Conservation (phyloP, 2,888 invertebrate species). For the Tenthredo mesomela region DNA sequence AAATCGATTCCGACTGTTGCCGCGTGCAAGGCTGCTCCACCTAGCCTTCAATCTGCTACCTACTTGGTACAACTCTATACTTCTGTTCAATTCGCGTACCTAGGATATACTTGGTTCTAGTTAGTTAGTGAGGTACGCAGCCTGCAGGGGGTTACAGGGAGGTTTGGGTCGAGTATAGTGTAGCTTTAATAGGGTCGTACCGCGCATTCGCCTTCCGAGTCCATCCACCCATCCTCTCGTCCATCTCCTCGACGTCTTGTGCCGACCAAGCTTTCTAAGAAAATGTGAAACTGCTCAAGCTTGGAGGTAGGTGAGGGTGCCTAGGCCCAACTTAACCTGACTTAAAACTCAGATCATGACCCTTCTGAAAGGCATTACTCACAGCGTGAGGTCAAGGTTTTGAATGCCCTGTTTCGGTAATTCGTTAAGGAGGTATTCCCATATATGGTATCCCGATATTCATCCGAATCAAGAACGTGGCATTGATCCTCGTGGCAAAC, state of each 20-base stretch:
- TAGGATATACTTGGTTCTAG: not conserved
- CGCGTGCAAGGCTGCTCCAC: not conserved
- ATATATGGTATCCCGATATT: no score
- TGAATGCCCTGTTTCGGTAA: not conserved
- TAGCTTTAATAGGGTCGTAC: constrained; percentile 20
- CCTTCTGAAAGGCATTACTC: not conserved
- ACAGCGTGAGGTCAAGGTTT: not conserved
- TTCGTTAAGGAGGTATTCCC: not conserved
- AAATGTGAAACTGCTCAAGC: not conserved
- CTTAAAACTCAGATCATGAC: not conserved
- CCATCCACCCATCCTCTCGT: not conserved
- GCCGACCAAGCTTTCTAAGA: not conserved
- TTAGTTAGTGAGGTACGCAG: not conserved
- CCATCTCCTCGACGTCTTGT: not conserved
- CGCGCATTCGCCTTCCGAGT: not conserved
- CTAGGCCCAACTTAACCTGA: not conserved
- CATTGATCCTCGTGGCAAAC: not conserved
- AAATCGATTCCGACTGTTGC: not conserved
- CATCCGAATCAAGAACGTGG: not conserved
- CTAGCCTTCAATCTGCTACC: not conserved
- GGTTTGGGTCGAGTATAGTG: not conserved
- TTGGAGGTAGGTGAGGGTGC: not conserved
- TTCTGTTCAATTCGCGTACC: not conserved
- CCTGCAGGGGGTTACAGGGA: not conserved
- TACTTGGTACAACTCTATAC: not conserved